Evolutionary conservation across 1,140 invertebrate genomes (phyloP).

Genomic region (Calycopis cecrops): DNA sequence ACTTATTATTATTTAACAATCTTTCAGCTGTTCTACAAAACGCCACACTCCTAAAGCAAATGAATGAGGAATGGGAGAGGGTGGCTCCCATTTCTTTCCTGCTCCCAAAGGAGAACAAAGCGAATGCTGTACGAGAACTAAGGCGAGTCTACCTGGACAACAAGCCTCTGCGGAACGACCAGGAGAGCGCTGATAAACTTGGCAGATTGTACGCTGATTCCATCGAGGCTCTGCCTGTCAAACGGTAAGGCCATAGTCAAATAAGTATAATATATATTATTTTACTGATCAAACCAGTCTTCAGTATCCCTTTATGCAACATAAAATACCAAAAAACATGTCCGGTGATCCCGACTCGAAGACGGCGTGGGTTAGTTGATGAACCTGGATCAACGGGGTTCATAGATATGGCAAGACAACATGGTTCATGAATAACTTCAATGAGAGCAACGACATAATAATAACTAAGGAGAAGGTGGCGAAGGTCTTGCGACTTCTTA

Average conservation of each 20-base stretch:
- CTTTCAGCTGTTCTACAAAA: slow-evolving; percentile 37
- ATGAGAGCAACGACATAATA: no score
- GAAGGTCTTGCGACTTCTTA: no score
- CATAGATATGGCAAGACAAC: no score
- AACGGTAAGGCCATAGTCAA: slow-evolving; percentile 30
- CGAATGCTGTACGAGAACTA: slow-evolving; percentile 14
- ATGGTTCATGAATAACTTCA: no score
- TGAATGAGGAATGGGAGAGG: slow-evolving; percentile 41
- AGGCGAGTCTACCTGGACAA: slow-evolving; percentile 30
- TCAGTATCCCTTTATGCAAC: no score
- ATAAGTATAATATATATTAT: no score
- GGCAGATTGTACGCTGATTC: slow-evolving; percentile 45
- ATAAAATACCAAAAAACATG: no score
- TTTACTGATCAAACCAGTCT: no score
- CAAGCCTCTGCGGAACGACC: slow-evolving; percentile 29
- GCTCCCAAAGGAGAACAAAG: slow-evolving; percentile 26
- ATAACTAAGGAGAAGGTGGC: no score
- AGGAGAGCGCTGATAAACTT: slow-evolving; percentile 24
- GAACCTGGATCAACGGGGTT: no score
- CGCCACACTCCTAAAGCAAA: slow-evolving; percentile 28
- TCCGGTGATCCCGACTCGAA: no score
- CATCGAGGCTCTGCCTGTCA: slow-evolving; percentile 36
- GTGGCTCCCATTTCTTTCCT: slow-evolving; percentile 42
- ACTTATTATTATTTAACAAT: slow-evolving; percentile 15
- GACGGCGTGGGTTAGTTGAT: no score